Conservation (phyloP, 1,140 invertebrate species). For the Phymastichus coffea region DNA sequence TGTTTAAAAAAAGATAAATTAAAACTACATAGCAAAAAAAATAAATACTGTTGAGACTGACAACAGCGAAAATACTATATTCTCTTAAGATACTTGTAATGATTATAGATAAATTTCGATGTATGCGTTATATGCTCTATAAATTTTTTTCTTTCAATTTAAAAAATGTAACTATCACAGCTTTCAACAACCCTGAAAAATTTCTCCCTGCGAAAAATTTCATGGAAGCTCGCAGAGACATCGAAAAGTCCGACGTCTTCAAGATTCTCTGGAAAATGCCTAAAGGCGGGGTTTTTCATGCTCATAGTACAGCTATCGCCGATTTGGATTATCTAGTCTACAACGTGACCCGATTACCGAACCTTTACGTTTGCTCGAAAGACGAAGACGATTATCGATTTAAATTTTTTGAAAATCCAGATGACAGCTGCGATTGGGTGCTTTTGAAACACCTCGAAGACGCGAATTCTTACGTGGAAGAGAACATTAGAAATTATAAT, state of each 20-base stretch:
- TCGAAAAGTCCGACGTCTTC: constrained; percentile 66
- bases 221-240: constrained; percentile 61
- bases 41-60: too few species aligned
- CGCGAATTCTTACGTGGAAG: constrained; percentile 19
- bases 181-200: constrained; percentile 50
- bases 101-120: too few species aligned
- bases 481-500: too few species aligned
- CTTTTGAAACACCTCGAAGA: constrained; percentile 58
- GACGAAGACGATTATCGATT: constrained; percentile 28
- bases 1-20: too few species aligned
- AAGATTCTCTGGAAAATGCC: constrained; percentile 67
- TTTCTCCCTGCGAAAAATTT: constrained; percentile 70
- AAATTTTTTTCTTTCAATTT: too few species aligned
- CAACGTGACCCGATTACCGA: constrained; percentile 67
- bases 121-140: too few species aligned
- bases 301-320: constrained; percentile 68
- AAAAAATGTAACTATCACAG: too few species aligned
- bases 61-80: too few species aligned
- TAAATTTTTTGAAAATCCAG: constrained; percentile 42
- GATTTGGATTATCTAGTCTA: constrained; percentile 66
- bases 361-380: constrained; percentile 70
- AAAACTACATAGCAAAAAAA: too few species aligned
- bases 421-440: constrained; percentile 58
- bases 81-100: too few species aligned
- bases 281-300: constrained; percentile 70